Conservation (phyloP, 2,113 vertebrate genomes). For the Crotalus viridis region DNA sequence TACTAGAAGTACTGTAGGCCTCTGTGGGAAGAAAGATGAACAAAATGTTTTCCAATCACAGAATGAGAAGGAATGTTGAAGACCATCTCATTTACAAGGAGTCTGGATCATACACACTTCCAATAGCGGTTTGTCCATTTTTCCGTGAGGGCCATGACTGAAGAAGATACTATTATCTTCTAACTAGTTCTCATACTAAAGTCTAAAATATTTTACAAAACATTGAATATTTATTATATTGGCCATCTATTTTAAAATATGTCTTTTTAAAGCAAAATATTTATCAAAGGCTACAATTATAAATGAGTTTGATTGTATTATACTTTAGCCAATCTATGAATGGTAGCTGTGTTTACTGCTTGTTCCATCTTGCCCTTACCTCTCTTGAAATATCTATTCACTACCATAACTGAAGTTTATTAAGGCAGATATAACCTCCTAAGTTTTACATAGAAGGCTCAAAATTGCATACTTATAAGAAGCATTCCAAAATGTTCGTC, state of each 20-base stretch:
- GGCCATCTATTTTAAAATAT: not conserved
- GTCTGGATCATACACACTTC: not conserved
- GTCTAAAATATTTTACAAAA: not conserved
- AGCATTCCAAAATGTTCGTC: not conserved
- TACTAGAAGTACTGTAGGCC: not conserved
- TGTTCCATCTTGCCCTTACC: not conserved
- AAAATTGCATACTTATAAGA: not conserved
- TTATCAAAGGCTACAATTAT: not conserved
- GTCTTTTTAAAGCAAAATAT: not conserved
- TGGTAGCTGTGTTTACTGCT: not conserved
- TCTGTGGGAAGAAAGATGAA: fast-evolving
- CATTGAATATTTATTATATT: not conserved
- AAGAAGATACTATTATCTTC: not conserved
- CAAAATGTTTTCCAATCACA: not conserved
- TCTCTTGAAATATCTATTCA: not conserved
- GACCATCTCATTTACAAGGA: not conserved
- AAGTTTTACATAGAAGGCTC: not conserved
- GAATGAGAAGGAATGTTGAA: not conserved
- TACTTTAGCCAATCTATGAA: not conserved
- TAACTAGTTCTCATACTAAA: not conserved
- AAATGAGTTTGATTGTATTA: not conserved
- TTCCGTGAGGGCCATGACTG: not conserved
- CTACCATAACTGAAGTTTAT: not conserved
- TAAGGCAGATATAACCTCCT: not conserved
- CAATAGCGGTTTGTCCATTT: not conserved